Conservation (phyloP, 2,797 vertebrate species). For the Darevskia mixta region DNA sequence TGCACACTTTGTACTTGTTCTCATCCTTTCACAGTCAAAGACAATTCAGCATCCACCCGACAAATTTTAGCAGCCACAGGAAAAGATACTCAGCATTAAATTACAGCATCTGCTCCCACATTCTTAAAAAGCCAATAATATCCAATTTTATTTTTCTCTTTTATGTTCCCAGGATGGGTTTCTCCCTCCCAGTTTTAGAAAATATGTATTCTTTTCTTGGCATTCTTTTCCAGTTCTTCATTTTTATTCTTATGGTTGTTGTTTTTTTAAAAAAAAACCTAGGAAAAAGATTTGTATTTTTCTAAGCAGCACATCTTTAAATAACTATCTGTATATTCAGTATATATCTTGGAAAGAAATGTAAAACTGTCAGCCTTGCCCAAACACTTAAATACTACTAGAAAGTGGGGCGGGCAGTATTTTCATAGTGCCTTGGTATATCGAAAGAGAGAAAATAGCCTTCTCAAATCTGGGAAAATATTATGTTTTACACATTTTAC, state of each 20-base stretch:
- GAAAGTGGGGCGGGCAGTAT: not conserved
- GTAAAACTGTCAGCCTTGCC: not conserved
- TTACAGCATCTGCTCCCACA: conserved; percentile 7
- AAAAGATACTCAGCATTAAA: conserved; percentile 14
- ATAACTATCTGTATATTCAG: not conserved
- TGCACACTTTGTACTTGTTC: conserved; percentile 17
- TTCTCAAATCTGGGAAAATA: not conserved
- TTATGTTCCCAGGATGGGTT: conserved; percentile 6
- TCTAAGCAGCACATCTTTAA: conserved; percentile 5
- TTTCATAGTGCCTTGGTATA: not conserved
- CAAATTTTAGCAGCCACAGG: conserved; percentile 16
- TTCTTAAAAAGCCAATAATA: conserved; percentile 11
- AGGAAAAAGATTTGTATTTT: not conserved
- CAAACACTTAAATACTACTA: not conserved
- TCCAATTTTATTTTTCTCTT: conserved; percentile 24
- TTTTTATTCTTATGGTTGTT: conserved; percentile 22
- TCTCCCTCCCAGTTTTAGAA: not conserved
- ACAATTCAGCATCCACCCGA: not conserved
- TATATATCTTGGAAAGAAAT: not conserved
- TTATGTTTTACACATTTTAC: not conserved
- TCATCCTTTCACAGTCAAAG: conserved; percentile 2
- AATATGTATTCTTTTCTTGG: not conserved
- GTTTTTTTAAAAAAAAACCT: not conserved
- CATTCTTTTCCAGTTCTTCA: not conserved
- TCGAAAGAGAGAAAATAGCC: not conserved